Percentiles rank a stretch among this genome's conserved stretches.
phyloP scores from a whole-genome alignment of 2,888 invertebrate genomes.

The Synanthedon myopaeformis region DNA sequence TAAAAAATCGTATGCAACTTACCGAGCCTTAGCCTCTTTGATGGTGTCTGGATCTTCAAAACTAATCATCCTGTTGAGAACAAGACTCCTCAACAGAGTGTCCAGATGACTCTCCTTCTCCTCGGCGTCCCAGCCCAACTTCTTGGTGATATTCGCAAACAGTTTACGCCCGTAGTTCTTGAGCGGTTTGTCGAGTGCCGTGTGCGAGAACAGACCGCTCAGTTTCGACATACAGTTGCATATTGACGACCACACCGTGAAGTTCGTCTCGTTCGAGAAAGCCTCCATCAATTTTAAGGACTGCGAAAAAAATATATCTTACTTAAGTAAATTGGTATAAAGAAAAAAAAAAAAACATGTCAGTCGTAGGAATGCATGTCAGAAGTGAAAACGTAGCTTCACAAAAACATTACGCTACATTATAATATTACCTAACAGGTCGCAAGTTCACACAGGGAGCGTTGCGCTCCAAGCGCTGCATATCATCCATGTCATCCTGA shows the following conservation, averaged over 20 bases:
- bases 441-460: too few species aligned
- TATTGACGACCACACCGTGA: conserved; percentile 93
- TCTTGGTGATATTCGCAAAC: conserved; percentile 76
- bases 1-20: neutral
- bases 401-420: too few species aligned
- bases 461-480: too few species aligned
- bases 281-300: conserved; percentile 85
- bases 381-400: too few species aligned
- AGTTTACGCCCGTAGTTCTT: conserved; percentile 81
- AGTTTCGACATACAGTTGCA: conserved; percentile 83
- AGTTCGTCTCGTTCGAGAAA: conserved; percentile 87
- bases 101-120: conserved; percentile 88
- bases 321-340: neutral
- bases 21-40: conserved; percentile 79
- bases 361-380: too few species aligned
- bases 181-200: conserved; percentile 79
- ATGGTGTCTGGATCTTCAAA: conserved; percentile 84
- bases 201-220: conserved; percentile 81
- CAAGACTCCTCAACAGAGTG: conserved; percentile 85
- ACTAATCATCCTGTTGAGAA: conserved; percentile 84
- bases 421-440: too few species aligned
- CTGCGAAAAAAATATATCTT: conserved; percentile 23
- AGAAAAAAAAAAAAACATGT: neutral
- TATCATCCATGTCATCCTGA: too few species aligned
- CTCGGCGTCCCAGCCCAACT: conserved; percentile 88